Percentiles rank a stretch among this genome's conserved stretches.
phyloP scores from a whole-genome alignment of 2,888 invertebrate species.

The Gastracanthus pulcherrimus region DNA sequence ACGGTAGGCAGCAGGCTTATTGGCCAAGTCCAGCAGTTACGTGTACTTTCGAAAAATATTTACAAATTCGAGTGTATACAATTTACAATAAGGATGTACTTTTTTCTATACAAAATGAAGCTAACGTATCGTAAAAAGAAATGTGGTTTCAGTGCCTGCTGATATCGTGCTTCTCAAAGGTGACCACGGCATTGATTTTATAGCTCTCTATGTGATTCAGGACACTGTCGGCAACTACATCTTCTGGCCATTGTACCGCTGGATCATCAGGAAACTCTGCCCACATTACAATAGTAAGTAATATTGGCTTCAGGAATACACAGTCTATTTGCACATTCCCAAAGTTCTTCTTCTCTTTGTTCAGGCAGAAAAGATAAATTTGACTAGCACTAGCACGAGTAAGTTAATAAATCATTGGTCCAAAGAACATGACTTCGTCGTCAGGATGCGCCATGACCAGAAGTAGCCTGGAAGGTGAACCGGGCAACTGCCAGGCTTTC shows the following conservation, averaged over 20 bases:
- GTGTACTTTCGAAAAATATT: conserved; percentile 92
- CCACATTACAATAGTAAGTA: conserved; percentile 81
- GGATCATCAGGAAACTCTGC: conserved; percentile 89
- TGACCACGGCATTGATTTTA: conserved; percentile 90
- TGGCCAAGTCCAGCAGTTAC: conserved; percentile 89
- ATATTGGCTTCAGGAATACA: conserved; percentile 90
- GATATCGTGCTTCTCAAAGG: conserved; percentile 96
- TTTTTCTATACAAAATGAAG: conserved; percentile 87
- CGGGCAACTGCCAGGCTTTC: conserved; percentile 74
- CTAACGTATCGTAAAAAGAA: conserved; percentile 89
- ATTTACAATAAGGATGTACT: conserved; percentile 87
- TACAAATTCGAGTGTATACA: conserved; percentile 91
- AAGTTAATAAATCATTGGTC: conserved; percentile 89
- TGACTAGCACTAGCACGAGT: conserved; percentile 82
- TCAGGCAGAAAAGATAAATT: conserved; percentile 91
- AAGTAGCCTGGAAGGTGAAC: conserved; percentile 81
- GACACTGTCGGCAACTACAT: conserved; percentile 82
- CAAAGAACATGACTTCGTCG: conserved; percentile 99
- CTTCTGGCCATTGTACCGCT: conserved; percentile 85
- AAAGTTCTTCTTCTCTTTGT: conserved; percentile 87
- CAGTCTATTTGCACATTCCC: conserved; percentile 87
- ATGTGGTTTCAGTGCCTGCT: conserved; percentile 96
- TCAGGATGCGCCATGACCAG: conserved; percentile 97
- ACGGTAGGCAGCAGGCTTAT: conserved; percentile 88
- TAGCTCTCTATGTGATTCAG: conserved; percentile 85